Evolutionary conservation across 2,888 invertebrate genomes (phyloP).

Genomic region (Drosophila testacea): DNA sequence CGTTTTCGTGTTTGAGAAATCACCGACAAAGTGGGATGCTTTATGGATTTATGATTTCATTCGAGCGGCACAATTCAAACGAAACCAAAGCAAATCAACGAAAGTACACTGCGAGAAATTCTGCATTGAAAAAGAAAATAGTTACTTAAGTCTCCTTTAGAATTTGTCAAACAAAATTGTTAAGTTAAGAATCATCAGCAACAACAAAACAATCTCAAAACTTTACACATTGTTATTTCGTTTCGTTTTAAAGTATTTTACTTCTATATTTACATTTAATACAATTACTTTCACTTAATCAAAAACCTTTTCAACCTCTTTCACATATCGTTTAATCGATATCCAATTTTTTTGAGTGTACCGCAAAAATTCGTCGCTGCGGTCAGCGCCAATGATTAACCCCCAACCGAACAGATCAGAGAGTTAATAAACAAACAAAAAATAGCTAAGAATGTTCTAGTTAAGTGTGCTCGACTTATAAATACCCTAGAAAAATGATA

Average conservation of each 20-base stretch:
- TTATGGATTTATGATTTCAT: slow-evolving; percentile 74
- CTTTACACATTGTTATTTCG: too few relatives aligned
- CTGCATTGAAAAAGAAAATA: not conserved
- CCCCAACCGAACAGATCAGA: slow-evolving; percentile 41
- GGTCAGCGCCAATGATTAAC: slow-evolving; percentile 70
- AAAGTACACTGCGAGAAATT: slow-evolving; percentile 36
- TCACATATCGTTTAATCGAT: too few relatives aligned
- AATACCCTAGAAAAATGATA: slow-evolving; percentile 3
- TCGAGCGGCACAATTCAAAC: slow-evolving; percentile 72
- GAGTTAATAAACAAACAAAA: slow-evolving; percentile 27
- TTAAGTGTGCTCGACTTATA: not conserved
- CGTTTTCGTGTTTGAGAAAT: slow-evolving; percentile 57
- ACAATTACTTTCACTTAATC: not conserved
- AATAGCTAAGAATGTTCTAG: slow-evolving; percentile 2
- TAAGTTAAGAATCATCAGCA: too few relatives aligned
- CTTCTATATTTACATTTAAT: too few relatives aligned
- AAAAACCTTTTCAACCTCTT: not conserved
- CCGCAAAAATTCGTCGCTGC: slow-evolving; percentile 38
- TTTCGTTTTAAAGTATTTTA: too few relatives aligned
- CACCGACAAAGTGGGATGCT: slow-evolving; percentile 73
- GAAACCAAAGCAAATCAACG: slow-evolving; percentile 58
- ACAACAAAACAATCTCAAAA: too few relatives aligned
- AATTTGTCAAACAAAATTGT: too few relatives aligned
- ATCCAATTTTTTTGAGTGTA: slow-evolving; percentile 24
- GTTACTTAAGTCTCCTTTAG: too few relatives aligned